Evolutionary conservation across 1,140 invertebrate species (phyloP).

Genomic region (Brachionus sp.): DNA sequence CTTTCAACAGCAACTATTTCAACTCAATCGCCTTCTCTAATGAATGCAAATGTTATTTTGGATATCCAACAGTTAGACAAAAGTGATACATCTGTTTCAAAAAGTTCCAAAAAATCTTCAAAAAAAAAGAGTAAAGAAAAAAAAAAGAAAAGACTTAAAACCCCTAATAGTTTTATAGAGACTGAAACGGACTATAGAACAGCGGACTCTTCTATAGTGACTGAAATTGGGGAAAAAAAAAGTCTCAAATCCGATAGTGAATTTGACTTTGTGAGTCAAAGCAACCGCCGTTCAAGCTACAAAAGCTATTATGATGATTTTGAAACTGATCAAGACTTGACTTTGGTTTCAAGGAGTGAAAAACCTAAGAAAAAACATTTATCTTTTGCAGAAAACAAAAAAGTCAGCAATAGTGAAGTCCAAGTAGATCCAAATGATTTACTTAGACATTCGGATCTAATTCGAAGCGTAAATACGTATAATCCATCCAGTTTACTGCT

Average conservation of each 20-base stretch:
- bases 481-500: neutral
- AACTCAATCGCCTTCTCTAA: slow-evolving; percentile 9
- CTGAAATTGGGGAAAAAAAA: slow-evolving; percentile 32
- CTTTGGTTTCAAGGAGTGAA: neutral
- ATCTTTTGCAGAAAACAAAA: neutral
- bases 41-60: slow-evolving; percentile 35
- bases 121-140: slow-evolving; percentile 26
- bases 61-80: slow-evolving; percentile 7
- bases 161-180: neutral
- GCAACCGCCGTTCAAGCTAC: neutral
- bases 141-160: slow-evolving; percentile 4
- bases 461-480: neutral
- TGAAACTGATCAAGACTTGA: slow-evolving; percentile 6
- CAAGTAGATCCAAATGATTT: slow-evolving; percentile 37
- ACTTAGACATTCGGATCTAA: slow-evolving; percentile 24
- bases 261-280: neutral
- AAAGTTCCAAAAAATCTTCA: slow-evolving; percentile 14
- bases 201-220: slow-evolving; percentile 9
- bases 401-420: neutral
- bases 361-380: neutral
- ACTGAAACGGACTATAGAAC: slow-evolving; percentile 4
- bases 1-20: slow-evolving; percentile 6
- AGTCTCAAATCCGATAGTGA: neutral
- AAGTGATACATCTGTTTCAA: slow-evolving; percentile 21
- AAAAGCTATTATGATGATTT: slow-evolving; percentile 38